Percentiles rank a stretch among this genome's conserved stretches.
These are phyloP conservation scores for Yponomeuta sedellus DNA, from an alignment of 2,888 invertebrate genomes.

Conservation along the genomic window DNA sequence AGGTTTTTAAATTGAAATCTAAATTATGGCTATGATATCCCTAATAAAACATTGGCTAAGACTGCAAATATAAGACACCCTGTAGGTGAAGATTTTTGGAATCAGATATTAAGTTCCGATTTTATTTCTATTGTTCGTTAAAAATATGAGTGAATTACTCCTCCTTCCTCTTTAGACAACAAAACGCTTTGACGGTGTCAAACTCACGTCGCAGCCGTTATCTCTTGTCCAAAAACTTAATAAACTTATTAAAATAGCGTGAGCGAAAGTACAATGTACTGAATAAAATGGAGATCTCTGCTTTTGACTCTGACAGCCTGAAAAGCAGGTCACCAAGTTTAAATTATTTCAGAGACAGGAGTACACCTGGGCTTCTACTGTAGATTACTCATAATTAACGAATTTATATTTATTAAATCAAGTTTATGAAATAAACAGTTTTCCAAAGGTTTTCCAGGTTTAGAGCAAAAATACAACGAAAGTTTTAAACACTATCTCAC, in stretches of 20 bases:
- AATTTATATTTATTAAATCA: too few species aligned
- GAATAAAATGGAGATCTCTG: neutral
- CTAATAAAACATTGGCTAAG: too few species aligned
- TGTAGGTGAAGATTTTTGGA: too few species aligned
- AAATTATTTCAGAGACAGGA: neutral
- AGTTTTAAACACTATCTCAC: too few species aligned
- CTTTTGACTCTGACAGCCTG: neutral
- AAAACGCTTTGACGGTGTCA: neutral
- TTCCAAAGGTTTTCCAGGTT: too few species aligned
- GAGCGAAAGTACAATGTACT: neutral
- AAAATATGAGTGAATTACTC: neutral
- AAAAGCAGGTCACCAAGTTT: neutral
- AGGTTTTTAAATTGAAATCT: too few species aligned
- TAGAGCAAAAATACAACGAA: too few species aligned
- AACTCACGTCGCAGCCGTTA: neutral
- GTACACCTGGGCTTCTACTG: neutral
- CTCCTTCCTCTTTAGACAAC: neutral
- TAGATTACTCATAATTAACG: neutral
- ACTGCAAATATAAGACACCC: too few species aligned
- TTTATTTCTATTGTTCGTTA: too few species aligned
- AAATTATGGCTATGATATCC: too few species aligned
- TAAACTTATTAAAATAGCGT: neutral
- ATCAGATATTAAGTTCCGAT: too few species aligned
- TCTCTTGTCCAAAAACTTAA: neutral
- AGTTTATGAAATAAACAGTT: too few species aligned